Conservation (phyloP, 2,113 vertebrate species). For the Uria aalge region DNA sequence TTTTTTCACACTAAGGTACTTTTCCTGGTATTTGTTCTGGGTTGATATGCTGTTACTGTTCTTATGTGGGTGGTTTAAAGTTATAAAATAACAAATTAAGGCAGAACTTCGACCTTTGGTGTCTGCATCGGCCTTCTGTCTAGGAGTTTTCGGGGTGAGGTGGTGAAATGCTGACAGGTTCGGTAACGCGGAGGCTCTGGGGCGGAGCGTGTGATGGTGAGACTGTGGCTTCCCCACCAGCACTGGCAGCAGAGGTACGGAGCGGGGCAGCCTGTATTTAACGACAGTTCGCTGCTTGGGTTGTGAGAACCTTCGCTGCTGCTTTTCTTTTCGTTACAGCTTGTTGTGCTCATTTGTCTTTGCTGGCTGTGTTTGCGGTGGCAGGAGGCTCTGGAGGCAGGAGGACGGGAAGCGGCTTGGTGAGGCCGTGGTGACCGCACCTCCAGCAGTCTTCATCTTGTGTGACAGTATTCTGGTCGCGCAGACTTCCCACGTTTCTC, state of each 20-base stretch:
- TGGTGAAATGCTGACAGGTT: not conserved
- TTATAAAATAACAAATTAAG: not conserved
- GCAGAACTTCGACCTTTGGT: not conserved
- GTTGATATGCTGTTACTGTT: not conserved
- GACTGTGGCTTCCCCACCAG: not conserved
- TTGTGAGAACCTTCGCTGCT: not conserved
- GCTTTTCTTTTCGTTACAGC: not conserved
- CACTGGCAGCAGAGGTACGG: not conserved
- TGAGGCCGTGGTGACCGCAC: not conserved
- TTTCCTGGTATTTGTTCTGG: not conserved
- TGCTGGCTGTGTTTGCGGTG: fast-evolving
- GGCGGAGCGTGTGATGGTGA: not conserved
- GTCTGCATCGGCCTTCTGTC: not conserved
- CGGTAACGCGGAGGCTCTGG: fast-evolving
- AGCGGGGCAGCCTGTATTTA: not conserved
- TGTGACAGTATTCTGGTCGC: not conserved
- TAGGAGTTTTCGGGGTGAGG: not conserved
- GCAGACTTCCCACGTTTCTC: not conserved
- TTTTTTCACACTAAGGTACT: not conserved
- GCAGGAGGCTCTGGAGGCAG: not conserved
- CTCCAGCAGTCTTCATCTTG: not conserved
- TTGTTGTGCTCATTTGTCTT: not conserved
- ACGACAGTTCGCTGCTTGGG: not conserved
- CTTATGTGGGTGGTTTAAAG: not conserved
- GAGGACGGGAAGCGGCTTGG: not conserved